Evolutionary conservation across 2,888 invertebrate species (phyloP).

Genomic region (Synanthedon tipuliformis): DNA sequence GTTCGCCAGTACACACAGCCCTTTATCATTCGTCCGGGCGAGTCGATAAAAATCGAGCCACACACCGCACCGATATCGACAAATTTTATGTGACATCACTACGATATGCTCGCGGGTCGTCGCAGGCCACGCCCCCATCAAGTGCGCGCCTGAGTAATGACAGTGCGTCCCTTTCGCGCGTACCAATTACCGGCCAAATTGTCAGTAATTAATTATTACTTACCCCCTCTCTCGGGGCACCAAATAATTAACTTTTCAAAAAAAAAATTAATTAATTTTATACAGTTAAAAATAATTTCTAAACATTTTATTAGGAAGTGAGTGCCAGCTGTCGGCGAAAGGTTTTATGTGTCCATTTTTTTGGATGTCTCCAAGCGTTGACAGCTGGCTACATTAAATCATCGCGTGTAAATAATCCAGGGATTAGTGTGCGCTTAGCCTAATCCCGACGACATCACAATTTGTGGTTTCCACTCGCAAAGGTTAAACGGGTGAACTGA

Average conservation of each 20-base stretch:
- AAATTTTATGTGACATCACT: constrained; percentile 49
- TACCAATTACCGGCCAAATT: not conserved
- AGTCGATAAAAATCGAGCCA: constrained; percentile 35
- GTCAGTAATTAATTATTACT: not conserved
- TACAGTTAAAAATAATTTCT: not conserved
- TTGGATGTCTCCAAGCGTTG: constrained; percentile 28
- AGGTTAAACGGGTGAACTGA: constrained; percentile 10
- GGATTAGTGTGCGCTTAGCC: constrained; percentile 35
- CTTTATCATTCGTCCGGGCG: constrained; percentile 20
- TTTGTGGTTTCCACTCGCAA: constrained; percentile 25
- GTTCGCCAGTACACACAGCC: constrained; percentile 10
- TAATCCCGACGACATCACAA: constrained; percentile 26
- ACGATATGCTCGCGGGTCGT: constrained; percentile 24
- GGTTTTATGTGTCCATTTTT: constrained; percentile 11
- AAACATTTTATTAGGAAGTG: constrained; percentile 3
- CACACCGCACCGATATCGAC: constrained; percentile 38
- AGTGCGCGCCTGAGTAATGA: constrained; percentile 34
- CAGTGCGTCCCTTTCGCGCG: constrained; percentile 35
- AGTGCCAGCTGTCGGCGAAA: constrained; percentile 15
- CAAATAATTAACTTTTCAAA: too few relatives aligned
- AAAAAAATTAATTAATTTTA: too few relatives aligned
- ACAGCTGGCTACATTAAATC: constrained; percentile 55
- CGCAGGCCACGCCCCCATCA: constrained; percentile 30
- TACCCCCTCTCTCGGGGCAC: not conserved
- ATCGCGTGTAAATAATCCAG: constrained; percentile 21